Percentiles rank a stretch among this genome's conserved stretches.
These are phyloP conservation scores for Thunnus maccoyii DNA, from an alignment of 2,113 vertebrate species.

Conservation along the genomic window DNA sequence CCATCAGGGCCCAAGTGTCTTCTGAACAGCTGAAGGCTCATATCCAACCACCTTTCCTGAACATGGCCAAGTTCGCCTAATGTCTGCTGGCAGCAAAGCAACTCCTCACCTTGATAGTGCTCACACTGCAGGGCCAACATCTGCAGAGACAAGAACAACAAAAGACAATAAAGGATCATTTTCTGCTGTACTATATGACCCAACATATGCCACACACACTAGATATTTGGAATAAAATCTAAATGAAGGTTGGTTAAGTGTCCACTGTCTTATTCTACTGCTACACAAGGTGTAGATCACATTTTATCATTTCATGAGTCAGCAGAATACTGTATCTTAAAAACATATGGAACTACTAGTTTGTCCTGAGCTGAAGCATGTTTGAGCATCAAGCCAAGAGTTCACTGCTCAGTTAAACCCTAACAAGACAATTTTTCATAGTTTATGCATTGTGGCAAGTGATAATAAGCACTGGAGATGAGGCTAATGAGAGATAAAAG, in stretches of 20 bases:
- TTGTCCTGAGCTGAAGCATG: neutral
- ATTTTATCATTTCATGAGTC: no score
- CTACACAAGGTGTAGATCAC: no score
- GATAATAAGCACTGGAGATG: neutral
- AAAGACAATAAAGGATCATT: neutral
- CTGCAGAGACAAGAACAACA: constrained; percentile 68
- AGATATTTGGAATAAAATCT: neutral
- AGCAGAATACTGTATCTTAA: no score
- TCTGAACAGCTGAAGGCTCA: constrained; percentile 79
- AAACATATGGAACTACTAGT: neutral
- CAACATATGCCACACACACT: no score
- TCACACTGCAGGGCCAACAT: constrained; percentile 77
- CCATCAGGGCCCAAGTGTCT: constrained; percentile 80
- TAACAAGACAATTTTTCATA: neutral
- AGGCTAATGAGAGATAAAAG: neutral
- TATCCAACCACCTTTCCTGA: constrained; percentile 84
- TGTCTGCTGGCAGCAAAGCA: constrained; percentile 81
- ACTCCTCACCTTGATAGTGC: constrained; percentile 78
- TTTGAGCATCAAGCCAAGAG: neutral
- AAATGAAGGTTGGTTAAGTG: no score
- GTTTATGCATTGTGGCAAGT: neutral
- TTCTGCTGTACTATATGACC: neutral
- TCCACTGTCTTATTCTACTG: no score
- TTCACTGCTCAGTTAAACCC: neutral
- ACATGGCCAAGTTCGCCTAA: constrained; percentile 72